A percentile compares a stretch with the other conserved stretches of the same genome.
Conservation (phyloP, 2,888 invertebrate species). For the Rotaria sp. region DNA sequence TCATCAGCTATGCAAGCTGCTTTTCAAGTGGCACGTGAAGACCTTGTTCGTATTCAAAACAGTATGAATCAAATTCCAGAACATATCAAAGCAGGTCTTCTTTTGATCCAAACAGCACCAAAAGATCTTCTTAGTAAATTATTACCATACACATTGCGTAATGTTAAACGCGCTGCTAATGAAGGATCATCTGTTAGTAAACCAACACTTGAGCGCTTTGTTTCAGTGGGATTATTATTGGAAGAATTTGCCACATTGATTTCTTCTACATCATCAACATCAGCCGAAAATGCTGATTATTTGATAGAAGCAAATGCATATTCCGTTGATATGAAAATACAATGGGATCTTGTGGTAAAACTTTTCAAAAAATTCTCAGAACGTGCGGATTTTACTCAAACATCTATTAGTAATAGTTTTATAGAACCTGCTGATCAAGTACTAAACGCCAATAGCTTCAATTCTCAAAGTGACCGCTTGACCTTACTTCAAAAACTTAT, state of each 20-base stretch:
- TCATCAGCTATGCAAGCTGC: background rate
- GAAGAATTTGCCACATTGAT: background rate
- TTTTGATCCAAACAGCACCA: background rate
- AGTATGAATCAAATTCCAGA: background rate
- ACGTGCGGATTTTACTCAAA: background rate
- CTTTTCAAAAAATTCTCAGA: background rate
- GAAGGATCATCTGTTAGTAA: background rate
- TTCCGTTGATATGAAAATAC: background rate
- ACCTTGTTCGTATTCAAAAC: background rate
- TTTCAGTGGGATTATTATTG: background rate
- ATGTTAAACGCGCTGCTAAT: background rate
- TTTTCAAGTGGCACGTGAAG: background rate
- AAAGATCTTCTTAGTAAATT: background rate
- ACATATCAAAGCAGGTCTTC: background rate
- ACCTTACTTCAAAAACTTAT: background rate
- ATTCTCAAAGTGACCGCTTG: background rate
- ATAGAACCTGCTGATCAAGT: background rate
- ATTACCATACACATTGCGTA: background rate
- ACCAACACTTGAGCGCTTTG: background rate
- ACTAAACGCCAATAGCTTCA: background rate
- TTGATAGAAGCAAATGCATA: background rate
- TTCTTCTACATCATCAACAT: background rate
- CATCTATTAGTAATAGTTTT: background rate
- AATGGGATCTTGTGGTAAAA: background rate
- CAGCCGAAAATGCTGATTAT: background rate